Evolutionary conservation across 2,797 vertebrate genomes (phyloP).

Genomic region (Danio kyathit): DNA sequence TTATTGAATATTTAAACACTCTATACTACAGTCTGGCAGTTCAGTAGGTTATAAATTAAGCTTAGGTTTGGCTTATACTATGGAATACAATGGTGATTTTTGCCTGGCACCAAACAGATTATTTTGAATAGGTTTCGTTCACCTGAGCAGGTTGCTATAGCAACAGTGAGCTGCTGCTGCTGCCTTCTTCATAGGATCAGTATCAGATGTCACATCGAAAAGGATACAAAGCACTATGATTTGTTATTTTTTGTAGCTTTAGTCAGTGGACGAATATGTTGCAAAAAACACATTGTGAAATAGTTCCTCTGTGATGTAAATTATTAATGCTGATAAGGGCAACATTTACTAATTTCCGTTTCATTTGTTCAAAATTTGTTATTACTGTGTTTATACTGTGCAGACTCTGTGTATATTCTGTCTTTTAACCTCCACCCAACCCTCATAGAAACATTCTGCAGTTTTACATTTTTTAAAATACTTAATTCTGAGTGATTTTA

Average conservation of each 20-base stretch:
- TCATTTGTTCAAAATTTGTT: background rate
- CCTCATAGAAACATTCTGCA: too few relatives aligned
- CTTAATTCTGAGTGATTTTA: too few relatives aligned
- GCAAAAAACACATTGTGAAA: background rate
- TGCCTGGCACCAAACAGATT: background rate
- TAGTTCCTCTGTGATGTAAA: background rate
- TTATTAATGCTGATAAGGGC: too few relatives aligned
- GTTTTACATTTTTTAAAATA: too few relatives aligned
- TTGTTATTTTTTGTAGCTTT: background rate
- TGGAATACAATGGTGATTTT: background rate
- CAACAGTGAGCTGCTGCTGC: background rate
- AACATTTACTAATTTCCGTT: background rate
- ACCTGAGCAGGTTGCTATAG: slow-evolving; percentile 22
- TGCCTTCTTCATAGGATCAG: background rate
- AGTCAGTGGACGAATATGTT: background rate
- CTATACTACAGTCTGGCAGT: background rate
- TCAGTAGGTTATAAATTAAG: background rate
- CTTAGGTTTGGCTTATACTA: background rate
- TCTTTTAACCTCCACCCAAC: too few relatives aligned
- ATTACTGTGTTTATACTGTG: too few relatives aligned
- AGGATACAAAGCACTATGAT: background rate
- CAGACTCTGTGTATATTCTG: too few relatives aligned
- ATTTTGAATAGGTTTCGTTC: background rate
- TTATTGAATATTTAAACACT: too few relatives aligned
- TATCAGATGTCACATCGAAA: slow-evolving; percentile 15